A percentile compares a stretch with the other conserved stretches of the same genome.
Conservation (phyloP, 2,888 invertebrate species). For the Zeuzera pyrina region DNA sequence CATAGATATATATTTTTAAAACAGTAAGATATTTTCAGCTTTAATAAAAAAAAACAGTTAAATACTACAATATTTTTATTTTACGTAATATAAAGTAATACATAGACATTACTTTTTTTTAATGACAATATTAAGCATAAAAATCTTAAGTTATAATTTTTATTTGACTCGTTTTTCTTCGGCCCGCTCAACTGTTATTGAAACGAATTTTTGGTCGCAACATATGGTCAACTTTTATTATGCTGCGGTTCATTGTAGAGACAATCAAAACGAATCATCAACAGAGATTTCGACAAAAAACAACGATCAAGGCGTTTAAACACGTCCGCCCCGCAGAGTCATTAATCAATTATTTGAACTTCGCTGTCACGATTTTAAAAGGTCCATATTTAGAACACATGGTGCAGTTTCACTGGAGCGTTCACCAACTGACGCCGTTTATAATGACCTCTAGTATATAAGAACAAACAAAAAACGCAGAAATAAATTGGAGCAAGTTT, state of each 20-base stretch:
- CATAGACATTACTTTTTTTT: no score
- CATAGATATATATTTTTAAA: no score
- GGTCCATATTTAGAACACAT: conserved; percentile 53
- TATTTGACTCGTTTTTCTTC: no score
- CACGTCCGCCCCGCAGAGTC: conserved; percentile 57
- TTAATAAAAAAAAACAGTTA: no score
- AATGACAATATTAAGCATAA: no score
- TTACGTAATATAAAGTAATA: no score
- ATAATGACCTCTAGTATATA: conserved; percentile 53
- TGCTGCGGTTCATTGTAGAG: conserved; percentile 33
- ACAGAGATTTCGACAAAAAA: conserved; percentile 56
- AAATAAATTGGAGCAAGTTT: conserved; percentile 64
- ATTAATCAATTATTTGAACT: conserved; percentile 67
- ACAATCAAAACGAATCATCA: conserved; percentile 68
- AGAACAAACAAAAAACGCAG: conserved; percentile 49
- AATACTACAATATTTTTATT: no score
- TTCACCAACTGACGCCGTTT: conserved; percentile 63
- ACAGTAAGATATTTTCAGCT: no score
- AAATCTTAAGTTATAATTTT: no score
- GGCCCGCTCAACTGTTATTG: conserved; percentile 28
- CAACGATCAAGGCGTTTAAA: conserved; percentile 53
- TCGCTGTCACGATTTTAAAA: conserved; percentile 59
- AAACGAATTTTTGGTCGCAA: conserved; percentile 46
- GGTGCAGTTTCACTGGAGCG: conserved; percentile 42
- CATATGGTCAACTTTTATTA: conserved; percentile 52